Base-by-base conservation (phyloP, 2,888 invertebrate species). In the Metallyticus violacea region DNA sequence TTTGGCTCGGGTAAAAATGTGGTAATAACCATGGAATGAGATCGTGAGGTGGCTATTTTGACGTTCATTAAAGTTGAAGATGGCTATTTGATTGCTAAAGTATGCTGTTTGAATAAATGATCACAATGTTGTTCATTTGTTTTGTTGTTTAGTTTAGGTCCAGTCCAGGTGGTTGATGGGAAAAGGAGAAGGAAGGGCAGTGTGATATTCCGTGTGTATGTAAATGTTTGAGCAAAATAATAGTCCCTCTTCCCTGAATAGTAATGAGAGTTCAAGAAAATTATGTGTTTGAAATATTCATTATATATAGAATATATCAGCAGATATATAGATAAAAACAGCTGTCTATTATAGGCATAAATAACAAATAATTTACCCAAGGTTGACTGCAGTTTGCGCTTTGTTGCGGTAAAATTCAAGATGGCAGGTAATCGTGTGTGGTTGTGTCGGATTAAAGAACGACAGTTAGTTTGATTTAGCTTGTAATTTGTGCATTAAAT, bases 351-450 rank as follows among this genome's bases (percentile, higher is more conserved):
- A 1, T 15, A 15, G 22, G 40, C 40, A 22, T 62, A 0, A 62
- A 15, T 15, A 9, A 15, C 40, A 62, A 62, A 22, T 15, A 15
- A 15, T 62, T 62, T 1, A 62, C 15, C 22, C 40, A 62, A 62
- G 40, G 40, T 15, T 62, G 40, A 9, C 81, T 77, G 85, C 85
- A 80, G 76, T 26, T 26, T 77, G 80, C 76, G 85, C 85, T 85
- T 85, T 85, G 85, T 85, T 85, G 85, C 80, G 81, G 85, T 85
- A 80, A 80, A 80, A 80, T 85, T 29, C 85, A 85, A 85, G 62
- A 85, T 85, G 85, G 85, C 85, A 77, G 87, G 87, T n/a, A 6
- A 25, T 83, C 6, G n/a, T n/a, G 29, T 28, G 76, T 27, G 27
- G 82, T 77, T 62, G 77, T n/a, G 77, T 22, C n/a, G 1, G 25